Evolutionary conservation across 2,797 vertebrate species (phyloP).

Genomic region (Phylloscopus collybita): DNA sequence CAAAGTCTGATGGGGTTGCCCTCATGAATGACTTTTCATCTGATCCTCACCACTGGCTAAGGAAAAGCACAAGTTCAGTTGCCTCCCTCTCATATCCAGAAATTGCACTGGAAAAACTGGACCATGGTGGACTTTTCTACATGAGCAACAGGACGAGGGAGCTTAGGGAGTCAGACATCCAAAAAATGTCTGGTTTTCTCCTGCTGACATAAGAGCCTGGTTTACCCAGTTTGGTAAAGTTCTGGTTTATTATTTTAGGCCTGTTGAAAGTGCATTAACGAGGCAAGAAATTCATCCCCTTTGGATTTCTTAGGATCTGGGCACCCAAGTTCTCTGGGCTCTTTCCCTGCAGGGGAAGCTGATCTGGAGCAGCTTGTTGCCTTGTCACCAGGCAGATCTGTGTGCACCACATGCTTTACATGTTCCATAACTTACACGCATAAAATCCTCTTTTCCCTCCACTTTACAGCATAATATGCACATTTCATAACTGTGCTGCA

Average conservation of each 20-base stretch:
- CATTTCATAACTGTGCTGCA: background rate
- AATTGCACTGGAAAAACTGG: background rate
- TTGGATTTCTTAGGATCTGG: background rate
- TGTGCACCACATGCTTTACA: background rate
- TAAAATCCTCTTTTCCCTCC: background rate
- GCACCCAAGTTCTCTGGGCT: background rate
- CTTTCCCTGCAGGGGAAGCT: background rate
- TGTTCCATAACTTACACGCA: background rate
- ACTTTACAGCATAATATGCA: background rate
- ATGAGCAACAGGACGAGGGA: background rate
- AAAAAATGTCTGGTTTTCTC: background rate
- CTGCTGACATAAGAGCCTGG: background rate
- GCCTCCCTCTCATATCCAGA: background rate
- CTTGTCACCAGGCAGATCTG: background rate
- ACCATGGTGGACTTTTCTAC: background rate
- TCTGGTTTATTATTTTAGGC: background rate
- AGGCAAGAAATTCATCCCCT: background rate
- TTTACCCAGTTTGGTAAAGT: background rate
- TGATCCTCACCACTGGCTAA: background rate
- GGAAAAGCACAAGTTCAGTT: background rate
- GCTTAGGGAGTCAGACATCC: background rate
- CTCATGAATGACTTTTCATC: background rate
- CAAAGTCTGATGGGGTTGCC: background rate
- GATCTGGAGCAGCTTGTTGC: background rate
- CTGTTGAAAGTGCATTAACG: background rate